Percentiles rank a stretch among this genome's conserved stretches.
Conservation (phyloP, 1,140 invertebrate genomes). For the Drosophila truncata region DNA sequence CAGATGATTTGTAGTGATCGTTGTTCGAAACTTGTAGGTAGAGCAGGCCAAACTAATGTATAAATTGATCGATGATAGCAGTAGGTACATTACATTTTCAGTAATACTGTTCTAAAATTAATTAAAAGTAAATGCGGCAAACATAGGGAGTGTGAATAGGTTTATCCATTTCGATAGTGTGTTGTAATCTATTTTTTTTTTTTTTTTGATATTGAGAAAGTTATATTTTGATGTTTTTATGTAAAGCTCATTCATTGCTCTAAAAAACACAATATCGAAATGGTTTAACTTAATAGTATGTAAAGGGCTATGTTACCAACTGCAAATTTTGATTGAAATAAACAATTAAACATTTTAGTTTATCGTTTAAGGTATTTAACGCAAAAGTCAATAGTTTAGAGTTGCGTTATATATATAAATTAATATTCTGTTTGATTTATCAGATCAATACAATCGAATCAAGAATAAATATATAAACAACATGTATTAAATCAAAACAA, state of each 20-base stretch:
- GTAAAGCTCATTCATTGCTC: conserved; percentile 19
- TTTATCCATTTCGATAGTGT: conserved; percentile 1
- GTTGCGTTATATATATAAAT: too few species aligned
- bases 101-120: conserved; percentile 64
- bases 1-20: conserved; percentile 60
- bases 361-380: too few species aligned
- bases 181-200: background rate
- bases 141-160: conserved; percentile 15
- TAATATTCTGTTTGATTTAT: too few species aligned
- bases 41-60: conserved; percentile 28
- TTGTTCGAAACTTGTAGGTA: conserved; percentile 58
- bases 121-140: conserved; percentile 29
- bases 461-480: background rate
- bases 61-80: conserved; percentile 18
- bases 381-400: too few species aligned
- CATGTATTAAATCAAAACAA: background rate
- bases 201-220: background rate
- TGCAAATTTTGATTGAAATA: background rate
- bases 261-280: background rate
- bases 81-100: conserved; percentile 44
- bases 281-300: background rate
- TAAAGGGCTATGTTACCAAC: background rate
- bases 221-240: background rate
- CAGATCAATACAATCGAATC: too few species aligned
- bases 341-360: too few species aligned